Conservation (phyloP, 2,113 vertebrate genomes). For the Phalacrocorax aristotelis region DNA sequence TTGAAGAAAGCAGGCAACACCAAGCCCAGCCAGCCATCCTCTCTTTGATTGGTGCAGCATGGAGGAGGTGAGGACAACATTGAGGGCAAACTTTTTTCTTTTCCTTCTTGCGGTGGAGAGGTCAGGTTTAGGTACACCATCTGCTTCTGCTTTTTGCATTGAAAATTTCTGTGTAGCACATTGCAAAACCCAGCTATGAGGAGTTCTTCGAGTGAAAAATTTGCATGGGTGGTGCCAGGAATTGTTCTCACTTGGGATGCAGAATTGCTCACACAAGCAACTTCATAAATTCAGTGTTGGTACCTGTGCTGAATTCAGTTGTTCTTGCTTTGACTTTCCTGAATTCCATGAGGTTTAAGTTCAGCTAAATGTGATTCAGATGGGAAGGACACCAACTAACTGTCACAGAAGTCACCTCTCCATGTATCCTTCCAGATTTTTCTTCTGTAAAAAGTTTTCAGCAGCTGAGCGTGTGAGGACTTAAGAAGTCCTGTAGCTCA, state of each 20-base stretch:
- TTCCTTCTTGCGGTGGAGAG: background rate
- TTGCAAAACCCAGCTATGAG: background rate
- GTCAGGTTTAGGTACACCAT: background rate
- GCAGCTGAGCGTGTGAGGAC: background rate
- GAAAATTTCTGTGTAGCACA: background rate
- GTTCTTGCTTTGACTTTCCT: background rate
- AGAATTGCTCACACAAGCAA: background rate
- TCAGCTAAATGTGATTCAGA: background rate
- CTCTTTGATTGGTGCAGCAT: background rate
- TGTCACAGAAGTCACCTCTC: background rate
- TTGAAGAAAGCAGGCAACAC: background rate
- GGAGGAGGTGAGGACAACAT: slow-evolving; percentile 8
- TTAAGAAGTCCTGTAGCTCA: background rate
- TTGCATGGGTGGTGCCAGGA: background rate
- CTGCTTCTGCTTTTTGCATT: slow-evolving; percentile 27
- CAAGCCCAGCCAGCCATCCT: background rate
- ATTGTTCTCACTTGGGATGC: slow-evolving; percentile 43
- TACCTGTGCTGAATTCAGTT: background rate
- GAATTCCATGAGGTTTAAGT: background rate
- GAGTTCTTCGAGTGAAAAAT: background rate
- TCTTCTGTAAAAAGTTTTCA: background rate
- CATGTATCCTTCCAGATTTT: background rate
- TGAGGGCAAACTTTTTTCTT: background rate
- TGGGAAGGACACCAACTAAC: background rate
- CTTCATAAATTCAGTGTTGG: background rate